Evolutionary conservation across 2,797 vertebrate genomes (phyloP).

Genomic region (Syndactyla subalaris): DNA sequence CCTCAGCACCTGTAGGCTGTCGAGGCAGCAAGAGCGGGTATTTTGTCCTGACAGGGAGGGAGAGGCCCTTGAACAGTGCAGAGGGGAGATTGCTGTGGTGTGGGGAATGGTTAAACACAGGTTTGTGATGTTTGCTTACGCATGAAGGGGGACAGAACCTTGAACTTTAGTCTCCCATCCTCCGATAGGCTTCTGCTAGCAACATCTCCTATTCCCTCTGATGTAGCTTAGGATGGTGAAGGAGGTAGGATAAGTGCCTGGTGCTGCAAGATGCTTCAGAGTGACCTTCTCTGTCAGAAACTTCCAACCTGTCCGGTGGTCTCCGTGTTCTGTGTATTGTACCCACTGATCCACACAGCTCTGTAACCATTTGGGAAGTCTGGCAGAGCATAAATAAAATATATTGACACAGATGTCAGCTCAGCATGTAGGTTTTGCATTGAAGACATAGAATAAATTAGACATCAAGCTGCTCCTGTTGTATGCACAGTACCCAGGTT

Average conservation of each 20-base stretch:
- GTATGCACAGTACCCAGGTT: not conserved
- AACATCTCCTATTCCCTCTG: not conserved
- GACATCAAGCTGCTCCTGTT: not conserved
- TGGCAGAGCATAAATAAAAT: not conserved
- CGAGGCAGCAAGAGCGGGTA: not conserved
- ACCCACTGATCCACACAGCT: not conserved
- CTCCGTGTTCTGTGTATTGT: not conserved
- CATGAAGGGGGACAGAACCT: not conserved
- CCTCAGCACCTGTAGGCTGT: not conserved
- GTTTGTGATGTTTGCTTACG: not conserved
- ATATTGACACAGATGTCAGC: not conserved
- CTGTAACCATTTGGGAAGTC: not conserved
- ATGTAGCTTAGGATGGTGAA: not conserved
- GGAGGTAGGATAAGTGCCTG: not conserved
- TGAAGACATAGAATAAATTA: not conserved
- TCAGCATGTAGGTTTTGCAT: not conserved
- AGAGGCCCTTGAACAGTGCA: not conserved
- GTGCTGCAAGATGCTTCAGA: not conserved
- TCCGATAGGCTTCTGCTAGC: not conserved
- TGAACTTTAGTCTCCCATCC: not conserved
- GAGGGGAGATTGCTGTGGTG: not conserved
- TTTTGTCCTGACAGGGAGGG: not conserved
- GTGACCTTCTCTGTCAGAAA: not conserved
- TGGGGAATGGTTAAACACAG: not conserved
- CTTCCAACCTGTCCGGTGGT: rapidly evolving